phyloP scores from a whole-genome alignment of 2,113 vertebrate genomes.

The Chroicocephalus ridibundus region DNA sequence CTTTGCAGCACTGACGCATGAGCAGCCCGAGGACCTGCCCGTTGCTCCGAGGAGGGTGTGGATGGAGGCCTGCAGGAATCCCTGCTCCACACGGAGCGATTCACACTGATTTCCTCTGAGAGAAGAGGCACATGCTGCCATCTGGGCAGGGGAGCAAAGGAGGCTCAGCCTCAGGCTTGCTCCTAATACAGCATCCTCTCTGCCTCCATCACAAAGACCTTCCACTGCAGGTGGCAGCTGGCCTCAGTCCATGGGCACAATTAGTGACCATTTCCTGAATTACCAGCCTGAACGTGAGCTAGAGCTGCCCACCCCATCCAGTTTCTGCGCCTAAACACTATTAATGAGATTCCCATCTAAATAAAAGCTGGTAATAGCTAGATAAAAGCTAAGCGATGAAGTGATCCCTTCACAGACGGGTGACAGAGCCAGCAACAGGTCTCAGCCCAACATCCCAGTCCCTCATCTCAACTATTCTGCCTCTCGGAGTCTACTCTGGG shows the following conservation, averaged over 20 bases:
- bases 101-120: neutral
- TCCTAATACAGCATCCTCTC: neutral
- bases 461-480: neutral
- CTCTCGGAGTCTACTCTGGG: neutral
- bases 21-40: neutral
- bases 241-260: neutral
- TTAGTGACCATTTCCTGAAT: neutral
- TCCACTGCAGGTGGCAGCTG: neutral
- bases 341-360: neutral
- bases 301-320: neutral
- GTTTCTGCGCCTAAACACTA: neutral
- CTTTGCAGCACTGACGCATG: neutral
- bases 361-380: neutral
- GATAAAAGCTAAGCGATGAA: neutral
- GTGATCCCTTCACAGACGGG: fast-evolving
- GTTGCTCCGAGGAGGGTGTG: neutral
- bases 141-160: neutral
- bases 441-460: neutral
- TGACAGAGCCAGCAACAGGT: neutral
- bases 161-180: neutral
- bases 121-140: neutral
- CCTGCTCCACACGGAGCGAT: fast-evolving
- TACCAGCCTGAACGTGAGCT: neutral
- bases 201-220: neutral
- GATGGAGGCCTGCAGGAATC: neutral